A percentile compares a stretch with the other conserved stretches of the same genome.
phyloP scores from a whole-genome alignment of 2,888 invertebrate genomes.

The Ormyrus labotus region DNA sequence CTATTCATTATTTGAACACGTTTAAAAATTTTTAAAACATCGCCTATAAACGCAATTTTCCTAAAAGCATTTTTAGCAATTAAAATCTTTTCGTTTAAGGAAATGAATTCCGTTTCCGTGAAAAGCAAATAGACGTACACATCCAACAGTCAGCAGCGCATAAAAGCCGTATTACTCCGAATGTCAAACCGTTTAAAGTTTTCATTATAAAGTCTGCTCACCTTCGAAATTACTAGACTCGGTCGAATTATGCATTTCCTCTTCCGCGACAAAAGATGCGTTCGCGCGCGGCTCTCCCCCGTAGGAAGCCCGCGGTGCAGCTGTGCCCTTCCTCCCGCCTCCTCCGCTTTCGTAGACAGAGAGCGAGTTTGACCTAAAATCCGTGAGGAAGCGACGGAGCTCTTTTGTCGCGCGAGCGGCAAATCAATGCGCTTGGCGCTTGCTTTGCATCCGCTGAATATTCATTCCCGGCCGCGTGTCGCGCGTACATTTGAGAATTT shows the following conservation, averaged over 20 bases:
- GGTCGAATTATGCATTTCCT: constrained; percentile 26
- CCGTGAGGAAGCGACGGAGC: background rate
- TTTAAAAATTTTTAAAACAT: too few species aligned
- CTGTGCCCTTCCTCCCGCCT: too few species aligned
- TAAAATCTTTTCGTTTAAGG: too few species aligned
- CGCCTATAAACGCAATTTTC: too few species aligned
- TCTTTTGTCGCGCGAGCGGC: constrained; percentile 37
- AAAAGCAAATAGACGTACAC: too few species aligned
- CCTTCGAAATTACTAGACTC: constrained; percentile 1
- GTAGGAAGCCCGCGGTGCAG: too few species aligned
- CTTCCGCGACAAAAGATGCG: constrained; percentile 13
- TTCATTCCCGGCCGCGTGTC: constrained; percentile 62
- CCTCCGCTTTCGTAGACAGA: too few species aligned
- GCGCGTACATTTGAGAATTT: constrained; percentile 65
- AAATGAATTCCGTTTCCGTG: too few species aligned
- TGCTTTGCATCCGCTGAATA: constrained; percentile 69
- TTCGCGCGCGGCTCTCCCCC: background rate
- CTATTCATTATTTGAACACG: too few species aligned
- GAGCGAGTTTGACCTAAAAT: too few species aligned
- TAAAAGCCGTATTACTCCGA: background rate
- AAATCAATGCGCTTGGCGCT: constrained; percentile 36
- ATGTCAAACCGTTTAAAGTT: constrained; percentile 4
- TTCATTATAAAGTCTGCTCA: background rate
- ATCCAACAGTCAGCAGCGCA: too few species aligned
- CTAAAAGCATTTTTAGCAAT: too few species aligned